Evolutionary conservation across 1,140 invertebrate species (phyloP), one percentile per base, ranked within the genome.

Genomic region (Lepeophtheirus salmonis): DNA sequence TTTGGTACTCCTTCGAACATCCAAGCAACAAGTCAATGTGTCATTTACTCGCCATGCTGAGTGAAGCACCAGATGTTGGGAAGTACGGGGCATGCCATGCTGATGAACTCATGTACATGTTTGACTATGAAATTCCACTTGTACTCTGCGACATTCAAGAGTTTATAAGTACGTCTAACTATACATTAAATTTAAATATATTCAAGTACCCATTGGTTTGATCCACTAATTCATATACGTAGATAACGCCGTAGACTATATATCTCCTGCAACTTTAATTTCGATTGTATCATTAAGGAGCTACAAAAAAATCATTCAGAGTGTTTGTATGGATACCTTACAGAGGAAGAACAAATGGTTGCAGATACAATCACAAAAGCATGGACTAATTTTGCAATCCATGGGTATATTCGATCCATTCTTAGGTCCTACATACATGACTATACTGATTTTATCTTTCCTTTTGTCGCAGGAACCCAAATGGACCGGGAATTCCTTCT

Each of bases 331-430:
- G 55, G 55, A 57, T 18, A 24, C 2, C 26, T 57, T 17, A 57
- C 56, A 10, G 2, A 1, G 3, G 56, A 62, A 62, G 61, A 62
- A 50, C 18, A 60, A 23, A 54, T 18, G 1, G 18, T 53, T 16
- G 21, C 55, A 14, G 26, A 61, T 18, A 14, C 3, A 12, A 60
- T 62, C n/a, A 54, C 55, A 21, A 56, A 62, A 23, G 24, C 50
- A 21, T 62, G 61, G 61, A 62, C 61, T n/a, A 62, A 62, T 26
- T 62, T 62, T 48, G 61, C 61, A n/a, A n/a, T n/a, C n/a, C n/a
- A n/a, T n/a, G n/a, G n/a, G n/a, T n/a, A n/a, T n/a, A n/a, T n/a
- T n/a, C n/a, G n/a, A n/a, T n/a, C n/a, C n/a, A n/a, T n/a, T n/a
- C n/a, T n/a, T n/a, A n/a, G n/a, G n/a, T n/a, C n/a, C n/a, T n/a